Base-by-base conservation (phyloP, 2,113 vertebrate species). In the Anhinga anhinga region DNA sequence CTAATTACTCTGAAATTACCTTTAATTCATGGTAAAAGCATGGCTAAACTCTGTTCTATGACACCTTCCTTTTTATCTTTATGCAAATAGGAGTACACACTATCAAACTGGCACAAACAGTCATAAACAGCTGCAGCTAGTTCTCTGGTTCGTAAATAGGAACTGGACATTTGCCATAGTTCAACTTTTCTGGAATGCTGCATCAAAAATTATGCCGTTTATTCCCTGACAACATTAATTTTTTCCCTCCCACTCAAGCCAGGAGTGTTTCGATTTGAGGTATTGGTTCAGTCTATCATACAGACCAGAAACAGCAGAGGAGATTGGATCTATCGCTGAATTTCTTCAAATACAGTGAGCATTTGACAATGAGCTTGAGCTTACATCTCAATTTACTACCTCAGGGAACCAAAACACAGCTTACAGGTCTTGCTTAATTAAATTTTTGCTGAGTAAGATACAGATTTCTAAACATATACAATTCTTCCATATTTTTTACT, bases 41-140 rank as follows among this genome's bases (percentile, higher is more conserved):
- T 97, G 96, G 91, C 92, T 98, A 97, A 98, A 95, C 93, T 97
- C 72, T 97, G 42, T 97, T 97, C 93, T 97, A 95, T 97, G 97
- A 98, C 97, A 98, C 97, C 97, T 98, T 98, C 90, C 85, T 97
- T 98, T 98, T 98, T 98, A 98, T 98, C 96, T 98, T 98, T 98
- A 98, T 98, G 98, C 94, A 98, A 98, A 98, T 98, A 97, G 97
- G 96, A 98, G 98, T 98, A 98, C 93, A 97, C 91, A 95, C 92
- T 98, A 97, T 98, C 94, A 98, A 96, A 98, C 96, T 97, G 96
- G 95, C 94, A 98, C 93, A 97, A 95, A 76, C 77, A 97, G 88
- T 95, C 95, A 97, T 95, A 97, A 98, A 97, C 88, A 97, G 97
- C 96, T 98, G 97, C 96, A 97, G 95, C 66, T 97, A 91, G 92